Base-by-base conservation (phyloP, 2,888 invertebrate genomes). In the Yponomeuta cagnagella region DNA sequence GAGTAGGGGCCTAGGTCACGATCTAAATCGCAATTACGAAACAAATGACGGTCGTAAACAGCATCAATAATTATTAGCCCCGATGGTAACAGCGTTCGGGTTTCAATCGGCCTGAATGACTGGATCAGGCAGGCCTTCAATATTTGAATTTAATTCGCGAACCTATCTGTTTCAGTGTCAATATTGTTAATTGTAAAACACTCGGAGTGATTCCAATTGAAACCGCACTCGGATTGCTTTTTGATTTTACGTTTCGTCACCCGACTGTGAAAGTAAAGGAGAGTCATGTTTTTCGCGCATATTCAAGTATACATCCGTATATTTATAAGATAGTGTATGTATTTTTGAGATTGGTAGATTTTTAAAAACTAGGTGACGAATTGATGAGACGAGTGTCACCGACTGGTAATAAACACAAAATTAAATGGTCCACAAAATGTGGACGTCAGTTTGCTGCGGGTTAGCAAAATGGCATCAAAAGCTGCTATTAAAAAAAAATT, bases 101-200 rank as follows among this genome's bases (percentile, higher is more conserved):
- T 12, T 58, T 15, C 15, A 2, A 58, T 58, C 15, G 2, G 52
- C 6, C 52, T 15, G 15, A 15, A 15, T 15, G 52, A 58, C 3
- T 1, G 15, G 15, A 58, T 58, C 15, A 15, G 52, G 52, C 15
- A 15, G 52, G 52, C 52, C 52, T 12, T 58, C 12, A 58, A 58
- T 58, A 15, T 58, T 58, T 58, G 12, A 58, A 58, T 58, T 58
- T 58, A 58, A 58, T 58, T 70, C 63, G 70, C 71, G 52, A 58
- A 58, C 15, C 52, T 12, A 58, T 58, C 52, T 15, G 52, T 15
- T 58, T 58, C 52, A 58, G 52, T 58, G 52, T 58, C 52, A 58
- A 58, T 58, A 58, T 58, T 58, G 52, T 58, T 58, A 58, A 58
- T 58, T 58, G 15, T 58, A 58, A 58, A 58, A 58, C 52, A 58